Evolutionary conservation across 1,140 invertebrate species (phyloP).

Genomic region (Pararge aegeria): DNA sequence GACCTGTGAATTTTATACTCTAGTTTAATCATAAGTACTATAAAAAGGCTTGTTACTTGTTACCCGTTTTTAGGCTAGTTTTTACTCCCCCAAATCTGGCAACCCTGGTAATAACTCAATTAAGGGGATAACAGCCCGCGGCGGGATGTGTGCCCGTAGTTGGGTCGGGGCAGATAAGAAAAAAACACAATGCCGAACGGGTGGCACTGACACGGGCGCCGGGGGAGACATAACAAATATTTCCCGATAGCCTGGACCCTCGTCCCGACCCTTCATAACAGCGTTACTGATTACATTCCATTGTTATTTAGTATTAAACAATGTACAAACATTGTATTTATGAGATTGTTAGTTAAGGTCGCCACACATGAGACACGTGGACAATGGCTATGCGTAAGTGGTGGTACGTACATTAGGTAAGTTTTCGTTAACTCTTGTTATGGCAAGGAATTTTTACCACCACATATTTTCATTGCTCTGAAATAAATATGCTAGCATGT

Average conservation of each 20-base stretch:
- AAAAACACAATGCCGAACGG: slow-evolving; percentile 44
- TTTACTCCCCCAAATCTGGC: background rate
- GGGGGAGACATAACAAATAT: slow-evolving; percentile 43
- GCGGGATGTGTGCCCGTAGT: slow-evolving; percentile 23
- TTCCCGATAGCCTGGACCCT: slow-evolving; percentile 48
- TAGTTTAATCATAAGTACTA: no score
- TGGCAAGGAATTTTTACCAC: no score
- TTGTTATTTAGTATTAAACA: slow-evolving; percentile 57
- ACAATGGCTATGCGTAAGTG: no score
- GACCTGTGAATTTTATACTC: no score
- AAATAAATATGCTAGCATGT: no score
- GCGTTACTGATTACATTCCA: slow-evolving; percentile 62
- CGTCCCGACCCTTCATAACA: slow-evolving; percentile 52
- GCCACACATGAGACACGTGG: no score
- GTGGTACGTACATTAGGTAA: no score
- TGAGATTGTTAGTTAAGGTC: slow-evolving; percentile 17
- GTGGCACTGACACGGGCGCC: slow-evolving; percentile 42
- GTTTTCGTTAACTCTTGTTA: no score
- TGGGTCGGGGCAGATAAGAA: slow-evolving; percentile 41
- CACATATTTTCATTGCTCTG: no score
- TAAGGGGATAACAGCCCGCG: slow-evolving; percentile 58
- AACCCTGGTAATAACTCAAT: slow-evolving; percentile 64
- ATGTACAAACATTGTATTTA: slow-evolving; percentile 42
- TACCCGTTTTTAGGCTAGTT: background rate
- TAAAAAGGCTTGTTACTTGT: no score